Base-by-base conservation (phyloP, 2,113 vertebrate genomes). In the Gymnocephalus cernua region DNA sequence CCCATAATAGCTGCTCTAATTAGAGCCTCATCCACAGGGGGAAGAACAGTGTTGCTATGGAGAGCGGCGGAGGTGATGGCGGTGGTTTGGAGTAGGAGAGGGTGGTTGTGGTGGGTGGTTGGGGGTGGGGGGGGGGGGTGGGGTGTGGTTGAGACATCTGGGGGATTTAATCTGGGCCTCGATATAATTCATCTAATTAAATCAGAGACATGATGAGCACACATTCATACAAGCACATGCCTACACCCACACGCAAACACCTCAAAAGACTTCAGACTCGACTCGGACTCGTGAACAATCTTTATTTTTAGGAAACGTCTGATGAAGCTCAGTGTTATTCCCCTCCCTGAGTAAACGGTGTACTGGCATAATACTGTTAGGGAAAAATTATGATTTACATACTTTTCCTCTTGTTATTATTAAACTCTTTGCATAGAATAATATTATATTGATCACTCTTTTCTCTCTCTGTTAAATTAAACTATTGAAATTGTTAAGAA, bases 1-100 rank as follows among this genome's bases (percentile, higher is more conserved):
- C 93, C 94, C 95, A 95, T 95, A 95, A 95, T 96, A 95, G 94
- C 91, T 94, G 94, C 93, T 95, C 94, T 95, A 96, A 96, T 96
- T 95, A 95, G 93, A 94, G 93, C 89, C 86, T 90, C 92, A 94
- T 95, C 94, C 92, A 88, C 92, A 93, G 92, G 92, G 94, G 93
- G 87, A 92, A 94, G 93, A 95, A 89, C 80, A 80, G 89, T 85
- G 94, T 95, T 95, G 90, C 94, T 83, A 94, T 95, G 94, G 94
- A 91, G 93, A 95, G 92, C 70, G 16, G 80, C 69, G 38, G 83
- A 91, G 85, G 87, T 88, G 91, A 90, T 92, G 86, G 92, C 23
- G 1, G 84, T 92, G 91, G 80, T 82, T 90, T 88, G 63, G 83
- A 82, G 77, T 74, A 81, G 65, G 77, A 92, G 94, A 89, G 94